Conservation (phyloP, 2,113 vertebrate genomes). For the Poeciliopsis turrubarensis region DNA sequence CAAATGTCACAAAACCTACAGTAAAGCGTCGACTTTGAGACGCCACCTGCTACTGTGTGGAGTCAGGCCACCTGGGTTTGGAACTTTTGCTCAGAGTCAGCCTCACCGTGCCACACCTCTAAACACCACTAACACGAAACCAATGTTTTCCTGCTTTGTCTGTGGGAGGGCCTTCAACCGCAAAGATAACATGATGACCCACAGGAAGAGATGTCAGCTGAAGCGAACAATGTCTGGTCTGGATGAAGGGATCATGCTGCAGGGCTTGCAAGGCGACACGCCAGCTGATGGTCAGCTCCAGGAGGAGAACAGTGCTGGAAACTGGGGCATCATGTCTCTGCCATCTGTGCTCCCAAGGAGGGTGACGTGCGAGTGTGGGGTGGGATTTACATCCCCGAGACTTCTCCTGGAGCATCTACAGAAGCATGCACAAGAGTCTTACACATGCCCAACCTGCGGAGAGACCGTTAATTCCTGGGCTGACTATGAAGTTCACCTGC, state of each 20-base stretch:
- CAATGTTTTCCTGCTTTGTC: slow-evolving; percentile 73
- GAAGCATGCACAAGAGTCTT: slow-evolving; percentile 80
- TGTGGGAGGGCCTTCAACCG: slow-evolving; percentile 78
- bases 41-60: slow-evolving; percentile 78
- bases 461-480: slow-evolving; percentile 80
- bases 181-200: slow-evolving; percentile 79
- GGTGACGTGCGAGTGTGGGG: slow-evolving; percentile 82
- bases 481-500: slow-evolving; percentile 80
- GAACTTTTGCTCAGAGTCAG: slow-evolving; percentile 5
- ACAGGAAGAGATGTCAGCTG: slow-evolving; percentile 71
- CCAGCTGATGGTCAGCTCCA: slow-evolving; percentile 23
- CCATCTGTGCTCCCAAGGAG: slow-evolving; percentile 80
- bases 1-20: slow-evolving; percentile 79
- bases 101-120: background rate
- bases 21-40: slow-evolving; percentile 71
- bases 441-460: slow-evolving; percentile 80
- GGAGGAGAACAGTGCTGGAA: slow-evolving; percentile 49
- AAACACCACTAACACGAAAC: slow-evolving; percentile 47
- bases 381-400: slow-evolving; percentile 78
- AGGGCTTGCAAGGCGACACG: slow-evolving; percentile 17
- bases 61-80: slow-evolving; percentile 52
- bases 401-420: slow-evolving; percentile 82
- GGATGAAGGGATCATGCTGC: slow-evolving; percentile 24
- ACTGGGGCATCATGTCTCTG: slow-evolving; percentile 82
- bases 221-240: slow-evolving; percentile 20